Conservation (phyloP, 2,888 invertebrate genomes). For the Cremastinae sp. region DNA sequence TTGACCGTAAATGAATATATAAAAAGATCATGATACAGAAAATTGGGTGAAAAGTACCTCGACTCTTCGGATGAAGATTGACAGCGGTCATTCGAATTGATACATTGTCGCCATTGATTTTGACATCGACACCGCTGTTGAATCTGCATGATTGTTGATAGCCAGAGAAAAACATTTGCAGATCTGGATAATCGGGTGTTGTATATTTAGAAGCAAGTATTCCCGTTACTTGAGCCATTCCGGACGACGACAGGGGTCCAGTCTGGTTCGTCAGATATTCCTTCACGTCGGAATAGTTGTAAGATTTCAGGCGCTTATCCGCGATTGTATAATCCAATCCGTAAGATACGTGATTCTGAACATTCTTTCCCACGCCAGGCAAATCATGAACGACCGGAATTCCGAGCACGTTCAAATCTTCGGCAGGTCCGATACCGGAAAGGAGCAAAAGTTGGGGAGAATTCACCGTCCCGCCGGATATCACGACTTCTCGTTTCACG, state of each 20-base stretch:
- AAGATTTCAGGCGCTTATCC: slow-evolving; percentile 75
- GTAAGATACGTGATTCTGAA: slow-evolving; percentile 86
- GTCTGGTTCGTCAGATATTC: slow-evolving; percentile 82
- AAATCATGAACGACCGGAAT: slow-evolving; percentile 83
- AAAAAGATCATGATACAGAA: too few species aligned
- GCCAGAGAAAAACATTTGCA: slow-evolving; percentile 86
- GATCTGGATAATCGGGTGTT: slow-evolving; percentile 84
- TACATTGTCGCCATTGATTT: not conserved
- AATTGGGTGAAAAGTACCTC: slow-evolving; percentile 80
- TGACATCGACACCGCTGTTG: slow-evolving; percentile 64
- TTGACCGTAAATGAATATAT: too few species aligned
- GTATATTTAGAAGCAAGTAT: slow-evolving; percentile 84
- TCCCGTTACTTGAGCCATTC: slow-evolving; percentile 86
- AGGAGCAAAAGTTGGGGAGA: slow-evolving; percentile 86
- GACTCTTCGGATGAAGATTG: slow-evolving; percentile 85
- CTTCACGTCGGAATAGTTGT: slow-evolving; percentile 82
- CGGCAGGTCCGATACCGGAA: slow-evolving; percentile 86
- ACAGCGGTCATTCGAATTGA: slow-evolving; percentile 82
- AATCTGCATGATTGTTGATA: slow-evolving; percentile 83
- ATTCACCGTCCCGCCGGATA: slow-evolving; percentile 85
- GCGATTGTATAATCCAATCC: slow-evolving; percentile 82
- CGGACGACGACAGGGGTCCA: slow-evolving; percentile 85
- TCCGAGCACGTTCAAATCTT: slow-evolving; percentile 82
- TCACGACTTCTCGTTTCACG: slow-evolving; percentile 80
- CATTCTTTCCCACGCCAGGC: slow-evolving; percentile 86